Evolutionary conservation across 2,888 invertebrate species (phyloP).

Genomic region (Lepidochrysops patricia): DNA sequence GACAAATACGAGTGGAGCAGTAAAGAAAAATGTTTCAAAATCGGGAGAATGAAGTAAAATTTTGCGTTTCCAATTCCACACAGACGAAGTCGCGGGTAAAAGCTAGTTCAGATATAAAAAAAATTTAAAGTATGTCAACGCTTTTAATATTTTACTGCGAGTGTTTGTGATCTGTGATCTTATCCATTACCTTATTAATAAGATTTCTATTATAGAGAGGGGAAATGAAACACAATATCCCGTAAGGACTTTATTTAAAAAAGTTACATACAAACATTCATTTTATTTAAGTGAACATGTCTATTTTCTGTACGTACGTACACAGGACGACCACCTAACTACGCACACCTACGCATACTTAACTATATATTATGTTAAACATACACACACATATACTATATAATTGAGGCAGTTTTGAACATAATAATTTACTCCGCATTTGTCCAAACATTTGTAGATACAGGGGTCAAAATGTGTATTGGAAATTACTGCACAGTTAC

Average conservation of each 20-base stretch:
- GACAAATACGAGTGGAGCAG: no score
- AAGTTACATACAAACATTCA: slow-evolving; percentile 75
- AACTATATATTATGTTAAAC: background rate
- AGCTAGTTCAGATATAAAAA: no score
- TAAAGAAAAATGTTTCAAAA: no score
- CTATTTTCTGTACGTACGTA: slow-evolving; percentile 18
- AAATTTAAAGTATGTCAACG: no score
- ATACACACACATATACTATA: background rate
- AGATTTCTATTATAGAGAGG: no score
- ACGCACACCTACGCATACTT: slow-evolving; percentile 13
- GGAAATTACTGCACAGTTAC: no score
- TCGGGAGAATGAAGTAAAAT: no score
- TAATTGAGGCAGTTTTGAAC: background rate
- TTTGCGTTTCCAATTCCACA: no score
- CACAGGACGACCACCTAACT: slow-evolving; percentile 11
- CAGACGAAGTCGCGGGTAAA: no score
- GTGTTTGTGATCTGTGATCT: no score
- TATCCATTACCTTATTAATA: no score
- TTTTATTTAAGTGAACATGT: slow-evolving; percentile 45
- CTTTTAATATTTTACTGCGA: no score
- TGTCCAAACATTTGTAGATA: background rate
- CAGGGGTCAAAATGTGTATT: background rate
- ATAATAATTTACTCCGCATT: background rate
- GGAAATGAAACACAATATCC: slow-evolving; percentile 30
- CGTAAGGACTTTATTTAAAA: slow-evolving; percentile 62